Percentiles rank a stretch among this genome's conserved stretches.
Conservation (phyloP, 2,113 vertebrate genomes). For the Tichodroma muraria region DNA sequence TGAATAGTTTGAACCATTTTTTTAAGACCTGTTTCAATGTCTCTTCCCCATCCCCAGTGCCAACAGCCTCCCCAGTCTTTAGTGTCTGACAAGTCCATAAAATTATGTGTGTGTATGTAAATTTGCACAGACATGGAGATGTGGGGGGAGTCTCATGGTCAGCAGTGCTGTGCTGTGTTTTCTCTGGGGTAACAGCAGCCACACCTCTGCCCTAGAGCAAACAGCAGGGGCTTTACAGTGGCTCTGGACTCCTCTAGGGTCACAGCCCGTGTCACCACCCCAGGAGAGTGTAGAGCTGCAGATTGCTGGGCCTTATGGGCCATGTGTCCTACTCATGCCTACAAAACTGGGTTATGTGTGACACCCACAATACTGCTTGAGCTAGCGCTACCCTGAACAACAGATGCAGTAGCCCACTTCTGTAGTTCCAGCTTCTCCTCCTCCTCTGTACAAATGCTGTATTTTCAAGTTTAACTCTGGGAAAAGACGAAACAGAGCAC, state of each 20-base stretch:
- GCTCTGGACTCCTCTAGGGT: neutral
- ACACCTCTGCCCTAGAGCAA: neutral
- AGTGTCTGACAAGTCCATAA: neutral
- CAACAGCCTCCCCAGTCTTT: neutral
- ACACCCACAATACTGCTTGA: neutral
- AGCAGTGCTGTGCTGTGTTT: neutral
- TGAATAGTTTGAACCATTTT: neutral
- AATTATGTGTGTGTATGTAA: rapidly evolving
- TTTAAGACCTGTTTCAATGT: neutral
- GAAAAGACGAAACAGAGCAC: neutral
- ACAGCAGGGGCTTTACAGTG: neutral
- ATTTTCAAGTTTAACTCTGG: neutral
- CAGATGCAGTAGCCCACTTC: neutral
- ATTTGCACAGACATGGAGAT: too few relatives aligned
- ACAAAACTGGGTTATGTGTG: neutral
- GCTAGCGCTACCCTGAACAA: neutral
- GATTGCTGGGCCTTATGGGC: neutral
- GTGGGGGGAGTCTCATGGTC: neutral
- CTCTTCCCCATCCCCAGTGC: neutral
- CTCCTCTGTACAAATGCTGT: neutral
- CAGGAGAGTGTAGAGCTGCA: neutral
- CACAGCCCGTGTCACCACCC: neutral
- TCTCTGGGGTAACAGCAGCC: neutral
- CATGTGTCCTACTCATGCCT: neutral
- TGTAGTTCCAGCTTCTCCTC: neutral